Evolutionary conservation across 2,888 invertebrate species (phyloP).

Genomic region (Zaprionus bogoriensis): DNA sequence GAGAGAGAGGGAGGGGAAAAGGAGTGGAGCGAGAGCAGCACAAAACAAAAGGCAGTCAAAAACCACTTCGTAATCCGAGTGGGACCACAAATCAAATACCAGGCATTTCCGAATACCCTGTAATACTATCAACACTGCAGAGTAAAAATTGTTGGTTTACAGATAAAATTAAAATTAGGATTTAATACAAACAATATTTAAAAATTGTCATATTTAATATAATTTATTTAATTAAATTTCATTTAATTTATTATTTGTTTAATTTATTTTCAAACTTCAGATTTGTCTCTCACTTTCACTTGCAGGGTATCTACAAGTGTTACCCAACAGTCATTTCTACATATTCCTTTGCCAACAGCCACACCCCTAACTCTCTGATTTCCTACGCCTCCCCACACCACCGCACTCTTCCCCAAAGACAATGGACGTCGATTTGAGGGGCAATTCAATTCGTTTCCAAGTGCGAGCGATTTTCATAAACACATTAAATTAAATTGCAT

Average conservation of each 20-base stretch:
- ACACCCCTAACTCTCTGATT: conserved; percentile 17
- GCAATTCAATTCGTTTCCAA: conserved; percentile 58
- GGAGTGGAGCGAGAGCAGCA: background rate
- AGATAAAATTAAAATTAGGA: too few relatives aligned
- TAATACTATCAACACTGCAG: background rate
- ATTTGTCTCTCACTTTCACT: background rate
- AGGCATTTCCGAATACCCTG: conserved; percentile 9
- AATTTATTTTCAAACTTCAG: too few relatives aligned
- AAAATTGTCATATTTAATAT: too few relatives aligned
- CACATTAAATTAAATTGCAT: conserved; percentile 81
- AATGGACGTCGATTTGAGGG: conserved; percentile 37
- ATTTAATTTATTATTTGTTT: too few relatives aligned
- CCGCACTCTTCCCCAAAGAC: conserved; percentile 22
- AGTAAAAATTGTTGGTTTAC: background rate
- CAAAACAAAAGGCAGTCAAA: background rate
- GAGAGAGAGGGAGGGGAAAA: background rate
- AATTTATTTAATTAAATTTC: too few relatives aligned
- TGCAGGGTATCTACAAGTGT: background rate
- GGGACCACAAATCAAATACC: conserved; percentile 50
- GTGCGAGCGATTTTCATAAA: conserved; percentile 75
- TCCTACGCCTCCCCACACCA: background rate
- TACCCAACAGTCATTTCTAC: background rate
- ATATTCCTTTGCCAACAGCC: background rate
- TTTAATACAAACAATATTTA: too few relatives aligned
- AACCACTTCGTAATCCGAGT: too few relatives aligned